phyloP scores from a whole-genome alignment of 2,113 vertebrate species.

The Oreochromis niloticus region DNA sequence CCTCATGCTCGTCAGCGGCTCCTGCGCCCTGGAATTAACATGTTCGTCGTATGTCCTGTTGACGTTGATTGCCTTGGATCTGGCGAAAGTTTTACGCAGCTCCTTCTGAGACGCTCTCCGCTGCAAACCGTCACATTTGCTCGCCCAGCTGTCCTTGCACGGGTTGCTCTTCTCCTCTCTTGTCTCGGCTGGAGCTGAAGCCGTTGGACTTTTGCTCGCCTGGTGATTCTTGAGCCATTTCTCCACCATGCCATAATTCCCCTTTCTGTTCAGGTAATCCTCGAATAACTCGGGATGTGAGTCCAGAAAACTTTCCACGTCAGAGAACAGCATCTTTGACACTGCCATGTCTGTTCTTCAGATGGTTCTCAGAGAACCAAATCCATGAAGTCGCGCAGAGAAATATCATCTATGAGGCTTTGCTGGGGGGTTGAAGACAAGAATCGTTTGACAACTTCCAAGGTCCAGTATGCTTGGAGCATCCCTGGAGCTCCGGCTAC shows the following conservation, averaged over 20 bases:
- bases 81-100: slow-evolving; percentile 92
- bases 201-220: slow-evolving; percentile 57
- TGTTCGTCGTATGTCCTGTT: slow-evolving; percentile 97
- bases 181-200: slow-evolving; percentile 30
- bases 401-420: slow-evolving; percentile 62
- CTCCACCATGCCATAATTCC: slow-evolving; percentile 84
- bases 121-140: slow-evolving; percentile 76
- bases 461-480: slow-evolving; percentile 1
- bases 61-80: slow-evolving; percentile 90
- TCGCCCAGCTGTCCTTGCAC: slow-evolving; percentile 73
- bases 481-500: neutral
- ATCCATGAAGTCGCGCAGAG: slow-evolving; percentile 32
- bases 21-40: slow-evolving; percentile 86
- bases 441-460: slow-evolving; percentile 48
- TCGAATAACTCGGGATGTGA: slow-evolving; percentile 87
- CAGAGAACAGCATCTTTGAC: slow-evolving; percentile 81
- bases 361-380: slow-evolving; percentile 50
- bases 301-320: slow-evolving; percentile 97
- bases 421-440: neutral
- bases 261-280: slow-evolving; percentile 86
- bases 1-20: slow-evolving; percentile 90
- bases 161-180: slow-evolving; percentile 57
- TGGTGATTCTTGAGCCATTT: slow-evolving; percentile 87
- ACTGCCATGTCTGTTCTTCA: slow-evolving; percentile 74
- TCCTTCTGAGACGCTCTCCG: slow-evolving; percentile 90